A percentile compares a stretch with the other conserved stretches of the same genome.
phyloP scores from a whole-genome alignment of 2,113 vertebrate genomes.

The Axis porcinus region DNA sequence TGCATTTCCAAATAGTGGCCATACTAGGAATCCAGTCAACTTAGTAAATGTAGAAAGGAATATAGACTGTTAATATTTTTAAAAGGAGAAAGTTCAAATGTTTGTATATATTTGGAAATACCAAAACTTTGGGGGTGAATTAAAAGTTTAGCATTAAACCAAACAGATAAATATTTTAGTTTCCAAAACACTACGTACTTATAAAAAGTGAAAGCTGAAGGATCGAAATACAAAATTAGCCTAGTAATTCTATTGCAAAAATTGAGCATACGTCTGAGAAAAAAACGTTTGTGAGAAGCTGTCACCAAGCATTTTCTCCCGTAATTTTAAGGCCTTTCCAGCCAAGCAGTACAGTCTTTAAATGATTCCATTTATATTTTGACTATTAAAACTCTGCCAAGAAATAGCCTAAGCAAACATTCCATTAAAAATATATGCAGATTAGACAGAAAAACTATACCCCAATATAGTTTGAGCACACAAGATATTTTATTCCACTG shows the following conservation, averaged over 20 bases:
- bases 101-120: slow-evolving; percentile 16
- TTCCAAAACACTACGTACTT: neutral
- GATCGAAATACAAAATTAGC: slow-evolving; percentile 11
- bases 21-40: slow-evolving; percentile 77
- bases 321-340: slow-evolving; percentile 63
- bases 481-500: slow-evolving; percentile 68
- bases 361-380: slow-evolving; percentile 74
- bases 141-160: slow-evolving; percentile 13
- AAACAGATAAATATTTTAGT: slow-evolving; percentile 35
- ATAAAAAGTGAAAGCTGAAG: slow-evolving; percentile 52
- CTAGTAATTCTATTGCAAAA: slow-evolving; percentile 34
- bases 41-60: slow-evolving; percentile 71
- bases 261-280: neutral
- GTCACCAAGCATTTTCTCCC: slow-evolving; percentile 67
- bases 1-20: slow-evolving; percentile 83
- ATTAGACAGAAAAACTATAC: slow-evolving; percentile 69
- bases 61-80: slow-evolving; percentile 12
- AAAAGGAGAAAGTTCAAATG: neutral
- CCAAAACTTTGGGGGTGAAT: neutral
- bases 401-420: slow-evolving; percentile 70
- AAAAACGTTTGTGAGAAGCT: slow-evolving; percentile 50
- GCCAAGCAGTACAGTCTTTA: slow-evolving; percentile 71
- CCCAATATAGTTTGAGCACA: slow-evolving; percentile 53
- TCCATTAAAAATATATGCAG: slow-evolving; percentile 74
- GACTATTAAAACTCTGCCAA: slow-evolving; percentile 74